Percentiles rank a stretch among this genome's conserved stretches.
These are phyloP conservation scores for Sinonovacula constricta DNA, from an alignment of 1,140 invertebrate species.

Conservation along the genomic window DNA sequence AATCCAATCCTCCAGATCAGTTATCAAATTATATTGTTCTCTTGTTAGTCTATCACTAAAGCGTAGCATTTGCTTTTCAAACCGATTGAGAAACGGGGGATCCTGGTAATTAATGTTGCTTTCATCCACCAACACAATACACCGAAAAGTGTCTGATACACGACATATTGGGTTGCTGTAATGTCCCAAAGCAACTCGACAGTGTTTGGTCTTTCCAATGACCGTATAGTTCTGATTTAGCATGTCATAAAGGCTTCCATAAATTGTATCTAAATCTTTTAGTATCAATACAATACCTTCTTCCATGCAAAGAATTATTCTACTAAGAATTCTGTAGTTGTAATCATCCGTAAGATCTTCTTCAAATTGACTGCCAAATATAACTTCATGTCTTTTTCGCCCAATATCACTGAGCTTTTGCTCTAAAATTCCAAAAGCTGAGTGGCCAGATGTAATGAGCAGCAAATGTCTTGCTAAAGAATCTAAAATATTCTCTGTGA, in stretches of 20 bases:
- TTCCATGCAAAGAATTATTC: slow-evolving; percentile 73
- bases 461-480: slow-evolving; percentile 58
- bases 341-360: slow-evolving; percentile 67
- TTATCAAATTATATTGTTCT: slow-evolving; percentile 2
- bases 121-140: slow-evolving; percentile 67
- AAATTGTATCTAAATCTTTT: slow-evolving; percentile 68
- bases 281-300: slow-evolving; percentile 65
- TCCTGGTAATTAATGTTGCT: slow-evolving; percentile 61
- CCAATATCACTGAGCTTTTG: slow-evolving; percentile 29
- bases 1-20: slow-evolving; percentile 14
- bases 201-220: slow-evolving; percentile 66
- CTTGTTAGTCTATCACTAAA: slow-evolving; percentile 50
- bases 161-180: slow-evolving; percentile 70
- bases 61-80: slow-evolving; percentile 67
- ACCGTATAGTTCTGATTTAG: slow-evolving; percentile 70
- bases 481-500: slow-evolving; percentile 57
- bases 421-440: slow-evolving; percentile 57
- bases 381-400: slow-evolving; percentile 50
- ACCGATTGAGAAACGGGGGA: slow-evolving; percentile 69
- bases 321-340: slow-evolving; percentile 65
- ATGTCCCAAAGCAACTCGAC: slow-evolving; percentile 64
- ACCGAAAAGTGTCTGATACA: slow-evolving; percentile 65
- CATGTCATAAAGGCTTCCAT: slow-evolving; percentile 72
- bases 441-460: slow-evolving; percentile 60
- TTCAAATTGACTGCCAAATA: slow-evolving; percentile 68